Evolutionary conservation across 2,797 vertebrate genomes (phyloP).

Genomic region (Xenopus petersii): DNA sequence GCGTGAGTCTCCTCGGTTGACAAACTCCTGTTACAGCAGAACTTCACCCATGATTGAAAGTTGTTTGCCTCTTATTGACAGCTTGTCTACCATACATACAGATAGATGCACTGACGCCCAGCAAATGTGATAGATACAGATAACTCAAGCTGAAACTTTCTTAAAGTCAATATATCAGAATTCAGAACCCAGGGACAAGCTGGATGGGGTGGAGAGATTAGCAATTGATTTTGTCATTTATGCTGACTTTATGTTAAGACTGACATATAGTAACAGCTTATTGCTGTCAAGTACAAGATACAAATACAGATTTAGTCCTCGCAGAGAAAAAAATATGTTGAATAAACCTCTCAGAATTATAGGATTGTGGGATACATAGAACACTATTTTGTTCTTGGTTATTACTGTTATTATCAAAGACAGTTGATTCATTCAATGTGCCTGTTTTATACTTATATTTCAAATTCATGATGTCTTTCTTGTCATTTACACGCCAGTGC

Average conservation of each 20-base stretch:
- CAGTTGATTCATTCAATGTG: conserved; percentile 6
- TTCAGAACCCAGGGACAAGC: no score
- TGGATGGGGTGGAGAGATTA: background rate
- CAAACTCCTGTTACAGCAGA: no score
- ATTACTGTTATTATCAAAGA: conserved; percentile 2
- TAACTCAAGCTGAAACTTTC: no score
- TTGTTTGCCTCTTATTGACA: no score
- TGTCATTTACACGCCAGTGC: conserved; percentile 1
- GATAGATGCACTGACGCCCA: no score
- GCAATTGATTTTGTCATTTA: background rate
- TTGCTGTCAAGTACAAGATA: background rate
- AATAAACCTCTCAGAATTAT: background rate
- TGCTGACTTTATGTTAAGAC: background rate
- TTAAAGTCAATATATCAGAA: no score
- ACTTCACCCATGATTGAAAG: no score
- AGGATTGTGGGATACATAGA: background rate
- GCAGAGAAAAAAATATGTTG: background rate
- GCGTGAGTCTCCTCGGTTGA: no score
- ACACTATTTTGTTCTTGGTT: background rate
- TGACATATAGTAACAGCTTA: background rate
- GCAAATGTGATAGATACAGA: no score
- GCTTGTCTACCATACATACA: no score
- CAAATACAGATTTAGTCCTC: background rate
- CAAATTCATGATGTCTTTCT: background rate
- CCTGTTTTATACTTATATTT: background rate